Conservation (phyloP, 1,140 invertebrate species). For the Drosophila micromelanica region DNA sequence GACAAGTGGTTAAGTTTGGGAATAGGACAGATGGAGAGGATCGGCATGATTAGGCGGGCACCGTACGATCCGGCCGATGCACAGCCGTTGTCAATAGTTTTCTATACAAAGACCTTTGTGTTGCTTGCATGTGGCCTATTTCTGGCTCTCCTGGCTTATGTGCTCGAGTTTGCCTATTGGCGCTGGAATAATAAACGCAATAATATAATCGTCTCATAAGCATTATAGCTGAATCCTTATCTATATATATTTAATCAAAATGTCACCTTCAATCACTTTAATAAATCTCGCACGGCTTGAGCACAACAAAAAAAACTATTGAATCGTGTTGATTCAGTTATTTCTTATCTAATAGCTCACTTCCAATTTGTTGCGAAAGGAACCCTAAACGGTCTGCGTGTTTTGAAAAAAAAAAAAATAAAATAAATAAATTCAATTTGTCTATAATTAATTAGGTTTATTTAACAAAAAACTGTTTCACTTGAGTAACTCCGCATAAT, state of each 20-base stretch:
- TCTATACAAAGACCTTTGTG: not conserved
- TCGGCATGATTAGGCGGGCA: not conserved
- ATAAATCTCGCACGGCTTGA: conserved; percentile 17
- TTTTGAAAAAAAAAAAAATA: too few species aligned
- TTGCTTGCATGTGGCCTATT: not conserved
- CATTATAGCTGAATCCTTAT: not conserved
- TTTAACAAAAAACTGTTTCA: conserved; percentile 8
- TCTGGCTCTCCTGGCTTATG: not conserved
- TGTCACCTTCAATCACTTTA: conserved; percentile 7
- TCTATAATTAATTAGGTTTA: not conserved
- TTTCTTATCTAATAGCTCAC: too few species aligned
- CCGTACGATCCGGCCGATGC: not conserved
- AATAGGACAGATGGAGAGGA: not conserved
- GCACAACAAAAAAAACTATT: not conserved
- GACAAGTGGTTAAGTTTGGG: conserved; percentile 3
- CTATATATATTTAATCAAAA: not conserved
- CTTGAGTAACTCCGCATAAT: conserved; percentile 71
- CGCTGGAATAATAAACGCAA: not conserved
- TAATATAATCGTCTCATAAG: not conserved
- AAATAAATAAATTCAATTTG: not conserved
- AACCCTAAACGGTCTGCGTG: too few species aligned
- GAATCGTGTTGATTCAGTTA: too few species aligned
- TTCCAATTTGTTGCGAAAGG: too few species aligned
- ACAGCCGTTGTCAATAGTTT: not conserved
- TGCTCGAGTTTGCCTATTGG: not conserved